A percentile compares a stretch with the other conserved stretches of the same genome.
These are phyloP conservation scores for Temnothorax rugatulus DNA, from an alignment of 2,888 invertebrate genomes.

Conservation along the genomic window DNA sequence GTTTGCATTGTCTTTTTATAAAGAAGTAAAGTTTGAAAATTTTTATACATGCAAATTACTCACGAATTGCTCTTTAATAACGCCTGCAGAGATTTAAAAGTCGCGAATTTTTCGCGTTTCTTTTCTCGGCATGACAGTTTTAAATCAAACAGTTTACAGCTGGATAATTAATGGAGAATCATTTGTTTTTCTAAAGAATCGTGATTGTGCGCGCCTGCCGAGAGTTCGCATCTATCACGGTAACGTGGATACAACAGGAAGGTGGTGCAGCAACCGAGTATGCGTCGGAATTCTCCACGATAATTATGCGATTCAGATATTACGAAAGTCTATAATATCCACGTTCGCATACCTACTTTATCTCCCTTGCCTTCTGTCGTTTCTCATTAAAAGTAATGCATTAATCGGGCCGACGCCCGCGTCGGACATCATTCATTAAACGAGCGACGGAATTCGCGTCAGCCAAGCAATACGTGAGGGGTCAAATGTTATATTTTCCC, in stretches of 20 bases:
- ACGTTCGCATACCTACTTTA: slow-evolving; percentile 25
- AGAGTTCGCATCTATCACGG: slow-evolving; percentile 67
- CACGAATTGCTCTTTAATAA: not conserved
- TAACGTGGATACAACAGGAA: slow-evolving; percentile 63
- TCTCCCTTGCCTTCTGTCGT: not conserved
- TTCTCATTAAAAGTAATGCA: slow-evolving; percentile 35
- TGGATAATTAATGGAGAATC: slow-evolving; percentile 20
- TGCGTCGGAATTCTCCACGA: slow-evolving; percentile 49
- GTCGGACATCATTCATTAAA: not conserved
- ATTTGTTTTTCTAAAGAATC: slow-evolving; percentile 70
- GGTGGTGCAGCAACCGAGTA: slow-evolving; percentile 64
- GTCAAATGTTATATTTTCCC: slow-evolving; percentile 12
- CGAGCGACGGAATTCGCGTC: not conserved
- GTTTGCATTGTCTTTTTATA: too few relatives aligned
- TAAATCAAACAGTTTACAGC: slow-evolving; percentile 2
- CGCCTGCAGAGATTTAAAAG: not conserved
- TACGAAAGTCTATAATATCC: slow-evolving; percentile 50
- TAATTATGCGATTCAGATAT: slow-evolving; percentile 41
- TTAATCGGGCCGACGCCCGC: slow-evolving; percentile 49
- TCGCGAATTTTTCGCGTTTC: not conserved
- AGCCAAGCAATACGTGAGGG: not conserved
- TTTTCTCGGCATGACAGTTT: not conserved
- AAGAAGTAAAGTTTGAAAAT: too few relatives aligned
- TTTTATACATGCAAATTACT: too few relatives aligned
- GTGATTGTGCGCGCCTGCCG: slow-evolving; percentile 69